Conservation (phyloP, 2,888 invertebrate species). For the Stenodera caucasica region DNA sequence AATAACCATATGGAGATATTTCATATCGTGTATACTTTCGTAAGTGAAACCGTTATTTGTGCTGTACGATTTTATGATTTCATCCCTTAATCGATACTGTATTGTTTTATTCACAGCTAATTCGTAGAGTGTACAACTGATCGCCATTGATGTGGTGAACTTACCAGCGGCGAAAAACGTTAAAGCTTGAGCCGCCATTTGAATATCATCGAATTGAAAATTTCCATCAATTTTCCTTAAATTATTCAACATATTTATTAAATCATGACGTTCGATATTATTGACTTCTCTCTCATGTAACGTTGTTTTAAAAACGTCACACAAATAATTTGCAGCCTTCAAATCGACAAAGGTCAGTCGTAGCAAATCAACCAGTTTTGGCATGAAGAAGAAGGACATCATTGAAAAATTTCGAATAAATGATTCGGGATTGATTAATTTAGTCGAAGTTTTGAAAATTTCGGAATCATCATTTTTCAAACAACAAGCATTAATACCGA, state of each 20-base stretch:
- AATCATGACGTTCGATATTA: conserved; percentile 56
- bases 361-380: conserved; percentile 37
- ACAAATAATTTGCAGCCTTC: conserved; percentile 40
- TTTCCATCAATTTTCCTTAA: conserved; percentile 45
- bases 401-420: conserved; percentile 32
- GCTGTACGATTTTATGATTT: conserved; percentile 54
- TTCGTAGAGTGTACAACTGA: conserved; percentile 61
- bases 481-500: conserved; percentile 51
- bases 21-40: conserved; percentile 59
- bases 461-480: conserved; percentile 45
- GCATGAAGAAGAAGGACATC: conserved; percentile 35
- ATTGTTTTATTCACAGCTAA: conserved; percentile 58
- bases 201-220: conserved; percentile 35
- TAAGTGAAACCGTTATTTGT: conserved; percentile 56
- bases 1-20: conserved; percentile 59
- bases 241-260: conserved; percentile 62
- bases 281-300: conserved; percentile 35
- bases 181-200: conserved; percentile 51
- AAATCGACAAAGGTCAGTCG: conserved; percentile 39
- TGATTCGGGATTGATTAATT: conserved; percentile 40
- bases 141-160: conserved; percentile 63
- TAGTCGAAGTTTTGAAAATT: conserved; percentile 46
- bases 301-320: conserved; percentile 40
- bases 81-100: conserved; percentile 58
- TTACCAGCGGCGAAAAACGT: conserved; percentile 64